Base-by-base conservation (phyloP, 2,797 vertebrate genomes). In the Manis crassicaudata region DNA sequence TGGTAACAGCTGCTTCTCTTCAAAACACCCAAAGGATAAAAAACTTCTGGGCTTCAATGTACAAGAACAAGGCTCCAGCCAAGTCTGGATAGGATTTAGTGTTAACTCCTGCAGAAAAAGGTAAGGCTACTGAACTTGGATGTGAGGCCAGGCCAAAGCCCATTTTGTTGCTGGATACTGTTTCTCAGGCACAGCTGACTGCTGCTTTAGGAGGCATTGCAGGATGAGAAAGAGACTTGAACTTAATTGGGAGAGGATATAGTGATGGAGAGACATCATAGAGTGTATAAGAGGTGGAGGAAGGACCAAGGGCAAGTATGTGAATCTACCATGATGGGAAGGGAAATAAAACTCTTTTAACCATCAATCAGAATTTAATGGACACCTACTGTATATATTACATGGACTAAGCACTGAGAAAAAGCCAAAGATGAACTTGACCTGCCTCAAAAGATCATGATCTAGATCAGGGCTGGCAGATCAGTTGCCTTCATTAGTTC, bases 1-100 rank as follows among this genome's bases (percentile, higher is more conserved):
- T 43, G 32, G 58, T 70, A 97, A 92, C 73, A 32, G 46, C 63
- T 95, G 79, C 84, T 94, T 88, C 52, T 94, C 76, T 95, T 90
- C 29, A 90, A 96, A 96, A 96, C 46, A 94, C 81, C 81, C 77
- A 94, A 92, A 87, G 88, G 85, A 81, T 88, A 75, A 90, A 87
- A 85, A 87, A 85, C 21, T 92, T 81, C 80, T 79, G 88, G 90
- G 70, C 43, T 93, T 77, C 5, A 29, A 9, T n/a, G 50, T 32
- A 70, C 11, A 92, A 40, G 67, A 18, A 18, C 16, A 50, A 96
- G 5, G 5, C 14, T 90, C 72, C 37, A 40, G 73, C 81, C 95
- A 93, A 92, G 73, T 83, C 68, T 58, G 46, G 52, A 43, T 21
- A 50, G 67, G 25, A 56, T 40, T 90, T 65, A 50, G 12, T 1